Evolutionary conservation across 2,888 invertebrate species (phyloP).

Genomic region (Nomada ferruginata): DNA sequence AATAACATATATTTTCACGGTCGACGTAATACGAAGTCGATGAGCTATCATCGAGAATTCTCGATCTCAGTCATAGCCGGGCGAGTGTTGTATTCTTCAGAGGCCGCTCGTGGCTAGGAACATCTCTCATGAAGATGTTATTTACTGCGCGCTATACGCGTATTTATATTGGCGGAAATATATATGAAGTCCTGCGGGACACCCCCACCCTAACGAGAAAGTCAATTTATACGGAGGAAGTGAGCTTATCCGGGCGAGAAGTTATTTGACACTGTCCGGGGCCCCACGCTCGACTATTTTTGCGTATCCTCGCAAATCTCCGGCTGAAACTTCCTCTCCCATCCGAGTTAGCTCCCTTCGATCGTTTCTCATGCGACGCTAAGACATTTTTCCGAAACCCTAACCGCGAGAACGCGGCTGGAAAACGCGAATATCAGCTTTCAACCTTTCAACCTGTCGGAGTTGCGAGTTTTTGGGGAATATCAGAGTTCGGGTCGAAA

Average conservation of each 20-base stretch:
- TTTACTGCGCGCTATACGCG: slow-evolving; percentile 42
- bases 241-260: slow-evolving; percentile 34
- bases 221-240: slow-evolving; percentile 54
- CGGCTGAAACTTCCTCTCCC: not conserved
- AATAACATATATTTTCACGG: slow-evolving; percentile 22
- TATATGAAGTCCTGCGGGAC: slow-evolving; percentile 33
- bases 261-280: slow-evolving; percentile 47
- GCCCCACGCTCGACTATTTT: slow-evolving; percentile 24
- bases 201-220: slow-evolving; percentile 20
- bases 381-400: slow-evolving; percentile 33
- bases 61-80: slow-evolving; percentile 51
- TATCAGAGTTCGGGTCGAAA: not conserved
- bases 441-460: slow-evolving; percentile 2
- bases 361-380: slow-evolving; percentile 34
- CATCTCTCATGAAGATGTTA: slow-evolving; percentile 56
- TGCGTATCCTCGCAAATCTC: slow-evolving; percentile 39
- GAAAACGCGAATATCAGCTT: slow-evolving; percentile 17
- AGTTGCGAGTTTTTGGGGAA: not conserved
- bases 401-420: slow-evolving; percentile 6
- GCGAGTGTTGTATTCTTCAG: slow-evolving; percentile 54
- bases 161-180: slow-evolving; percentile 41
- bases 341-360: not conserved
- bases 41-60: slow-evolving; percentile 41
- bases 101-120: slow-evolving; percentile 27
- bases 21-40: slow-evolving; percentile 35